phyloP scores from a whole-genome alignment of 2,888 invertebrate species.

The Empis stercorea region DNA sequence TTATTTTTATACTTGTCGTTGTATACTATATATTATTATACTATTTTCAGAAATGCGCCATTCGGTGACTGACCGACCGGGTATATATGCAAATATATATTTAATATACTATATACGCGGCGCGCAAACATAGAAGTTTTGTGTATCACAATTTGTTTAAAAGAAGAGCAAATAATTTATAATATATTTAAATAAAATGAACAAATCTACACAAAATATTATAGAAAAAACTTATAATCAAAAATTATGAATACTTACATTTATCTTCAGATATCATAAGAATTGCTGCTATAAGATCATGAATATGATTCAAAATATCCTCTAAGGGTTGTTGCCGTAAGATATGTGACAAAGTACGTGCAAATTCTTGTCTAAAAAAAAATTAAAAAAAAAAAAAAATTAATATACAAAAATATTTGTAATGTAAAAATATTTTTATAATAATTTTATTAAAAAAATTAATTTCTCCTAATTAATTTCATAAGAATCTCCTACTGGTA shows the following conservation, averaged over 20 bases:
- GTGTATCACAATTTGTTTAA: too few relatives aligned
- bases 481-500: too few relatives aligned
- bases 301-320: constrained; percentile 8
- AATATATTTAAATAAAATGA: too few relatives aligned
- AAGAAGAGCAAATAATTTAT: too few relatives aligned
- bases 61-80: constrained; percentile 1
- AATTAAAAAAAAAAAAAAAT: not conserved
- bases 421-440: too few relatives aligned
- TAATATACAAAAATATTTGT: not conserved
- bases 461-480: too few relatives aligned
- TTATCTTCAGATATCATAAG: constrained; percentile 10
- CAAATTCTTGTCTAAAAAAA: constrained; percentile 8
- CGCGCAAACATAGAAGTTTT: too few relatives aligned
- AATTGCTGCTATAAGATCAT: constrained; percentile 6
- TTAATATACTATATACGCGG: too few relatives aligned
- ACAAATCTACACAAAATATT: too few relatives aligned
- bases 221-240: not conserved
- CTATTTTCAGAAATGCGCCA: not conserved
- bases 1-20: too few relatives aligned
- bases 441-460: too few relatives aligned
- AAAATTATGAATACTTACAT: constrained; percentile 6
- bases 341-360: not conserved
- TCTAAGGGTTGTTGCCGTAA: constrained; percentile 6
- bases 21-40: too few relatives aligned
- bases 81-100: not conserved